Evolutionary conservation across 2,113 vertebrate genomes (phyloP), one percentile per base, ranked within the genome.

Genomic region (Camelus bactrianus): DNA sequence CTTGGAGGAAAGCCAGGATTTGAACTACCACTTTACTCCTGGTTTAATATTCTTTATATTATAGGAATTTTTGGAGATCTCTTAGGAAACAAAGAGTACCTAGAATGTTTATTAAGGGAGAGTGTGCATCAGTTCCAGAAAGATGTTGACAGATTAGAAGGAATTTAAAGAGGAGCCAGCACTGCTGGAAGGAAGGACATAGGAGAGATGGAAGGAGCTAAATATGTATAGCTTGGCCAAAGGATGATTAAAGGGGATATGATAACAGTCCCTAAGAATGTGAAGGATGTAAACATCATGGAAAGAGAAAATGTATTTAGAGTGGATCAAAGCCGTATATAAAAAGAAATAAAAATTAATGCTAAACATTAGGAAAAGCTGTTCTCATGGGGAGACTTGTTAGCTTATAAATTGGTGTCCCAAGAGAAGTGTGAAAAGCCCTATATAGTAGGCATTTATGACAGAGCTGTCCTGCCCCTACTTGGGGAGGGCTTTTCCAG

Each of bases 231-330:
- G 96, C 87, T 76, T 95, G 95, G 96, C 96, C 95, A 88, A n/a
- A 77, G 82, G 58, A 38, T 87, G 80, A 92, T 87, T 95, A 95
- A 93, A 96, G 84, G 83, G 86, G 89, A 64, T 72, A 89, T 97
- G 92, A 97, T 83, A 95, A 77, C 96, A 97, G 92, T 42, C 69
- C 38, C 60, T 56, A 92, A 92, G 97, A 97, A 96, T 96, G 96
- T 56, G 79, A 93, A 84, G 24, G 86, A 95, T 96, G 80, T 83
- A 92, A 96, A 94, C 97, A 95, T 81, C 92, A 91, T 70, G 75
- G 95, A 82, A 92, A 93, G 91, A 94, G 87, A 94, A 90, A 81
- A 91, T 73, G 60, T 90, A 58, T 72, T 96, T 95, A 93, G 83
- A 81, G 56, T 46, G 8, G 5, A 75, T 95, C 82, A 93, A 94